Evolutionary conservation across 1,140 invertebrate species (phyloP).

Genomic region (Ridgeia piscesae): DNA sequence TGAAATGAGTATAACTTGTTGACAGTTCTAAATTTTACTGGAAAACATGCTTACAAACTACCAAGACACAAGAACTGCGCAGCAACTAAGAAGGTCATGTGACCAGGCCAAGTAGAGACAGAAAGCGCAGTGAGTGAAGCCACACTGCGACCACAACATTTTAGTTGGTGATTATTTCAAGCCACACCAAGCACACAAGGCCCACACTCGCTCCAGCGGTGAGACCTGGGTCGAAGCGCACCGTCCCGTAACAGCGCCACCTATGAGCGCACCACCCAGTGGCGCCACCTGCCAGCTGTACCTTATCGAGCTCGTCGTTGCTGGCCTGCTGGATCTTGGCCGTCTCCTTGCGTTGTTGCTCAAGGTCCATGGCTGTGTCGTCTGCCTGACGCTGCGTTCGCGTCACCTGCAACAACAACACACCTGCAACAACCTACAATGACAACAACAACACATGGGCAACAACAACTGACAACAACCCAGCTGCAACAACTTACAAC

Average conservation of each 20-base stretch:
- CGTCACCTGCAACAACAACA: conserved; percentile 41
- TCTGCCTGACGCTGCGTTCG: conserved; percentile 46
- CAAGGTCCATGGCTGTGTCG: conserved; percentile 41
- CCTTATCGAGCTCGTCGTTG: conserved; percentile 52
- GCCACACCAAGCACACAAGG: not conserved
- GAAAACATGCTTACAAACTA: not conserved
- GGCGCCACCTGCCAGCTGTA: conserved; percentile 21
- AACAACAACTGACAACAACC: too few relatives aligned
- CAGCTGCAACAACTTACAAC: too few relatives aligned
- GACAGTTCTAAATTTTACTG: not conserved
- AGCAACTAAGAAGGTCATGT: not conserved
- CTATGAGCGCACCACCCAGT: not conserved
- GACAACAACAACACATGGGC: not conserved
- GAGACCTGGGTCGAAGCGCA: not conserved
- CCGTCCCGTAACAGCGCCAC: not conserved
- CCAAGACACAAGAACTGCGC: not conserved
- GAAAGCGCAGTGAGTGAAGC: not conserved
- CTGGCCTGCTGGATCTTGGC: conserved; percentile 41
- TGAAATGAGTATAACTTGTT: not conserved
- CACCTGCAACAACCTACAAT: not conserved
- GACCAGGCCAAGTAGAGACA: not conserved
- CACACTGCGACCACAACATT: not conserved
- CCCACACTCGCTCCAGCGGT: not conserved
- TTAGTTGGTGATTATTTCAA: not conserved
- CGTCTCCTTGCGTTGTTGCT: conserved; percentile 42